Conservation (phyloP, 2,888 invertebrate species). For the Drosophila paramelanica region DNA sequence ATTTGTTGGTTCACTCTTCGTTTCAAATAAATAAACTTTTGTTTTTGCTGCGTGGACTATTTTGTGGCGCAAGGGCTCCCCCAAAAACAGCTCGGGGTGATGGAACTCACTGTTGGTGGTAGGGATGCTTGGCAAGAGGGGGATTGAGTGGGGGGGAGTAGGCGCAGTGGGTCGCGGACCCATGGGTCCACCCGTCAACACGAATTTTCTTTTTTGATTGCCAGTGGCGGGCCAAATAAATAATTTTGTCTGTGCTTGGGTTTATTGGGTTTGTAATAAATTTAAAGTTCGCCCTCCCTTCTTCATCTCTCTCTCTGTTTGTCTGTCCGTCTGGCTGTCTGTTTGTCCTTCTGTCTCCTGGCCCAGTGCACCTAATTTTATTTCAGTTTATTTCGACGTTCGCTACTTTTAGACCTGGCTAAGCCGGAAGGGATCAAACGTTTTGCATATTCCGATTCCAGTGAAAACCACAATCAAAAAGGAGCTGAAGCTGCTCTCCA, state of each 20-base stretch:
- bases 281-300: constrained; percentile 48
- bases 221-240: constrained; percentile 57
- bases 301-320: not conserved
- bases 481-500: not conserved
- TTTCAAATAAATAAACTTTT: constrained; percentile 58
- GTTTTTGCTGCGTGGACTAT: constrained; percentile 61
- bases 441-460: constrained; percentile 60
- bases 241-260: constrained; percentile 58
- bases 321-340: not conserved
- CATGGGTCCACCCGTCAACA: constrained; percentile 41
- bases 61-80: constrained; percentile 17
- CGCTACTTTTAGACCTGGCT: constrained; percentile 62
- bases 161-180: not conserved
- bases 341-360: not conserved
- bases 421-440: constrained; percentile 79
- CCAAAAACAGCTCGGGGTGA: not conserved
- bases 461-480: constrained; percentile 36
- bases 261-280: constrained; percentile 66
- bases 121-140: not conserved
- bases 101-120: not conserved
- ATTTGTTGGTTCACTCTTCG: constrained; percentile 24
- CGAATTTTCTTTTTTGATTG: constrained; percentile 54
- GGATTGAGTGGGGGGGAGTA: too few species aligned
- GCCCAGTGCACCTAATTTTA: constrained; percentile 51
- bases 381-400: constrained; percentile 58